Conservation (phyloP, 2,113 vertebrate genomes). For the Greenwoodochromis staneri region DNA sequence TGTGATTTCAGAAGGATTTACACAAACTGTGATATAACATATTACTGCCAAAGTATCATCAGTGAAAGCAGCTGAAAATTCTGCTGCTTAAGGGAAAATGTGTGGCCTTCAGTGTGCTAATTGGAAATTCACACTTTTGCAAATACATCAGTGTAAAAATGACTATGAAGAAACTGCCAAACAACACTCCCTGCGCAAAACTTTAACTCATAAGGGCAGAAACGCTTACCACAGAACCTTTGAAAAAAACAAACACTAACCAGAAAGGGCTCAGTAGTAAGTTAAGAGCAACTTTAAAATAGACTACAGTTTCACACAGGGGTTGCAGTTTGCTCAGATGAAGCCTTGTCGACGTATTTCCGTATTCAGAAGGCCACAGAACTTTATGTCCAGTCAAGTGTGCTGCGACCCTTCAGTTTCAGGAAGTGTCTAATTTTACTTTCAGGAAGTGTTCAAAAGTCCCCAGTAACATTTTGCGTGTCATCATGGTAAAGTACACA, state of each 20-base stretch:
- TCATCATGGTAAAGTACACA: neutral
- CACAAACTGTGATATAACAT: neutral
- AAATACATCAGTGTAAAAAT: neutral
- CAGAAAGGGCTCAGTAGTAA: neutral
- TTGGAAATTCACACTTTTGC: neutral
- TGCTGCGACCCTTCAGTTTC: neutral
- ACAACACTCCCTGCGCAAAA: neutral
- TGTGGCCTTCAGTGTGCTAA: neutral
- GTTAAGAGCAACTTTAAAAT: neutral
- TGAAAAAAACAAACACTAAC: neutral
- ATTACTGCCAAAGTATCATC: neutral
- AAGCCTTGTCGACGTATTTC: neutral
- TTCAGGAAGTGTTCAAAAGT: slow-evolving; percentile 21
- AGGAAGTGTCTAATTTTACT: slow-evolving; percentile 1
- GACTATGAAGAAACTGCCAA: neutral
- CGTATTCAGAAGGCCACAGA: neutral
- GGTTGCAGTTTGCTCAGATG: neutral
- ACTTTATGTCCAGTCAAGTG: neutral
- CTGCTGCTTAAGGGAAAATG: neutral
- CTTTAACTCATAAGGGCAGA: neutral
- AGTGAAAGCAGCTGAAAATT: neutral
- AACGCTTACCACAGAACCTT: neutral
- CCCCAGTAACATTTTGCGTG: neutral
- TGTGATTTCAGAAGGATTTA: neutral
- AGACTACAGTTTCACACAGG: neutral